Base-by-base conservation (phyloP, 92 coral and sea anemone genomes). In the Zoanthus gigantus region DNA sequence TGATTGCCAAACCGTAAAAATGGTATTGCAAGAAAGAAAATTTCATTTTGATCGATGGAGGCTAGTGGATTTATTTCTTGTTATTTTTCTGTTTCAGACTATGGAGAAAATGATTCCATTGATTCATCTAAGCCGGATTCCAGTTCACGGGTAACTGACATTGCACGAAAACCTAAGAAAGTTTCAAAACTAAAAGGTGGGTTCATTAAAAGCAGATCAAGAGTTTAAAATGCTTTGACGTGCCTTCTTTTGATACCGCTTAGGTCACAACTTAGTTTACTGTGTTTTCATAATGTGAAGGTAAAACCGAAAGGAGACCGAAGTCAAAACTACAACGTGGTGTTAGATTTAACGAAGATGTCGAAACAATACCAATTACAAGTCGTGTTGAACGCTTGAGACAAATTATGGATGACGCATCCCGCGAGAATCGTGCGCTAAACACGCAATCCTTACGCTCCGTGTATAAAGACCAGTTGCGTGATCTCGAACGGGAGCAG, bases 351-450 rank as follows among this genome's bases (percentile, higher is more conserved):
- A 93, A 93, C 77, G 99, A 97, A 57, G 89, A 96, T 87, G 95
- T 93, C 8, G 94, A 95, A 60, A 95, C 96, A 11, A 86, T 95
- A 71, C 97, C 98, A 13, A 94, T 97, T 34, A 95, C 97, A 10
- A 96, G 95, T 81, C 83, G 97, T 90, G 90, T 97, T 88, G 99
- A 97, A 57, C 89, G 98, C 74, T 86, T 97, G 54, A 92, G 97
- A 54, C 92, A 91, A 18, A 94, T 93, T 30, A 88, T 97, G 89
- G 94, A 97, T 30, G 90, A 88, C 9, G 97, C 95, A 46, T 93
- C 93, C 16, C 90, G 93, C 66, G 94, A 94, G 57, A 91, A 97
- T 88, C 91, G 93, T 85, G 93, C 89, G 75, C 96, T 81, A 37
- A 89, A 89, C 71, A 93, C 96, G 9, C 81, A 85, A 85, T 89